Evolutionary conservation across 2,888 invertebrate genomes (phyloP), one percentile per base, ranked within the genome.

Genomic region (Campopleginae sp.): DNA sequence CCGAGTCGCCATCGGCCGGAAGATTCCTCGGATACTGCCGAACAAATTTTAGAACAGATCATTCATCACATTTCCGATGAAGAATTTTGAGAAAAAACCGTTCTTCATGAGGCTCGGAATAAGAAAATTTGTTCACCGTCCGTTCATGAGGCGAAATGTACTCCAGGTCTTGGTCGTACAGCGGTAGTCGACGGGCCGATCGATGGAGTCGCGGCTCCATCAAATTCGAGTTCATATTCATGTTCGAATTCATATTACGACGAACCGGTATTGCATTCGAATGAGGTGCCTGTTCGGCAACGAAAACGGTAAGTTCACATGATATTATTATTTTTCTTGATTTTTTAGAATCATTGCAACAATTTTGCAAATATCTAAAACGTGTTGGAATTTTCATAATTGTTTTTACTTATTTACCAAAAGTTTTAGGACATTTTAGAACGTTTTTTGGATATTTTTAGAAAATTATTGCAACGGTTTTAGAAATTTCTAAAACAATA

Each of bases 331-430:
- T 5, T 17, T 19, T 10, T 38, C 42, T 19, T 65, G 0, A 19
- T 42, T 44, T n/a, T 42, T 48, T 63, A 31, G 17, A 72, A 80
- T 4, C 46, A 7, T 68, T 68, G 10, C 23, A 48, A n/a, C 19
- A 5, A 19, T 51, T 23, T 19, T 51, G 27, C 19, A 27, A 66
- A 66, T 5, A 4, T 38, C 17, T 38, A 14, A 0, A 66, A 46
- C 27, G 17, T 27, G 0, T 46, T 8, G 17, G 3, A 68, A 46
- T 38, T 61, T 61, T 38, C 7, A 7, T 38, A 7, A 65, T 12
- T 12, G 4, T 19, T 4, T 42, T 19, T 65, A 12, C 10, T 6
- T 4, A 14, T 23, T 14, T 27, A 27, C 27, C 7, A 27, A 31
- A 31, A n/a, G 17, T 48, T 48, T 48, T 2, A 27, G 31, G 27